Evolutionary conservation across 2,113 vertebrate genomes (phyloP), one percentile per base, ranked within the genome.

Genomic region (Orthonyx spaldingii): DNA sequence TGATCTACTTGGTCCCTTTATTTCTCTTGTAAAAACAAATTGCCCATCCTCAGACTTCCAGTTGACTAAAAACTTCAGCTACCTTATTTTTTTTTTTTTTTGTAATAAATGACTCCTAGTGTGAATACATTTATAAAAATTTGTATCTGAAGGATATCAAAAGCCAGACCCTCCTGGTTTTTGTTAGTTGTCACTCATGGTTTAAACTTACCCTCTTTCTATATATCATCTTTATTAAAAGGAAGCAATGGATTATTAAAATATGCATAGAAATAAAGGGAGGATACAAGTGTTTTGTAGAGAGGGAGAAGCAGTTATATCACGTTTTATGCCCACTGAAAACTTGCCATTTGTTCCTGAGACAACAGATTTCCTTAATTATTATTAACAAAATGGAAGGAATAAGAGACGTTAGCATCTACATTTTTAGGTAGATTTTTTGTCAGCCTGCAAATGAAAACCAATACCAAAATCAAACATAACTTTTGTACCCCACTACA

Each of bases 131-230:
- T 81, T 5, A 57, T 18, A 44, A 65, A 61, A 59, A 42, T 6
- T n/a, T 68, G 11, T 39, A 87, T 89, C 65, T 93, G 33, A 93
- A 55, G 26, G 11, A 27, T 75, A 18, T 59, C 22, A 90, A 50
- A 37, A 71, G 30, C 4, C n/a, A 39, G 9, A 33, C 6, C 19
- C 26, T 44, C 11, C 26, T 49, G 47, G 7, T 6, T 74, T 96
- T 87, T 63, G 10, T 53, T n/a, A 82, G 14, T 30, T 85, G 8
- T 8, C 12, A 46, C 26, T 63, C 14, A 16, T 30, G 33, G 4
- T 16, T 80, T 82, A 89, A 91, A 63, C 7, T 46, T 87, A 18
- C 8, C 91, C 66, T 96, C 18, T 89, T 87, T 91, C 74, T 84
- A 61, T 18, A 56, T 70, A 35, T 60, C 10, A 30, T 83, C 10